A percentile compares a stretch with the other conserved stretches of the same genome.
Evolutionary conservation across 2,797 vertebrate species (phyloP).

Genomic region (Phataginus tetradactyla): DNA sequence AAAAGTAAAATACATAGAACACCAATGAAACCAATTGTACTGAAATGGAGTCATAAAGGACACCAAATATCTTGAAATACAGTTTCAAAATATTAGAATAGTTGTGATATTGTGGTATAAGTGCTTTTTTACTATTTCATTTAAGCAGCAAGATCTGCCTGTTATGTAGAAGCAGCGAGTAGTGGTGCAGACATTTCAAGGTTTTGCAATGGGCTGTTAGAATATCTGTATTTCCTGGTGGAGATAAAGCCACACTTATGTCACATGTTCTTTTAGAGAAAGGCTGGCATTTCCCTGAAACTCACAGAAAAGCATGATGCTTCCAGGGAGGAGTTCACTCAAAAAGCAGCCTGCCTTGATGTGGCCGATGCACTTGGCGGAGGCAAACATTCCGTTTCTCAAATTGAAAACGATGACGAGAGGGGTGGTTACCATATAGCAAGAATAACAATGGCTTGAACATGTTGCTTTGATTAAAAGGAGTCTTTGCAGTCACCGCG

Average conservation of each 20-base stretch:
- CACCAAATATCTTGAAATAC: neutral
- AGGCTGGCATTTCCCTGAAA: neutral
- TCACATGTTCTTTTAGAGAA: neutral
- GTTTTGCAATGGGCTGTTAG: neutral
- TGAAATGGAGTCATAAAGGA: neutral
- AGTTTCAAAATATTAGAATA: neutral
- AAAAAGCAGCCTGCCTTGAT: neutral
- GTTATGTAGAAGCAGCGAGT: neutral
- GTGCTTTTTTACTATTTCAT: neutral
- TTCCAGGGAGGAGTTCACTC: neutral
- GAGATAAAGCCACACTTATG: neutral
- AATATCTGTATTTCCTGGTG: neutral
- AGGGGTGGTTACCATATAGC: neutral
- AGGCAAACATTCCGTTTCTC: neutral
- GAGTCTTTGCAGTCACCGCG: rapidly evolving
- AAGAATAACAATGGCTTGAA: neutral
- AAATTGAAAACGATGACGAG: neutral
- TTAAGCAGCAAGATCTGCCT: neutral
- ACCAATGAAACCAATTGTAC: neutral
- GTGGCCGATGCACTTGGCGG: neutral
- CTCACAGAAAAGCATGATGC: rapidly evolving
- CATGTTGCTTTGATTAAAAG: neutral
- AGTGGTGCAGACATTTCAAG: neutral
- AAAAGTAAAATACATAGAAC: neutral
- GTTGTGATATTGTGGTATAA: no score